A percentile compares a stretch with the other conserved stretches of the same genome.
Conservation (phyloP, 1,140 invertebrate genomes). For the Potamilus streckersoni region DNA sequence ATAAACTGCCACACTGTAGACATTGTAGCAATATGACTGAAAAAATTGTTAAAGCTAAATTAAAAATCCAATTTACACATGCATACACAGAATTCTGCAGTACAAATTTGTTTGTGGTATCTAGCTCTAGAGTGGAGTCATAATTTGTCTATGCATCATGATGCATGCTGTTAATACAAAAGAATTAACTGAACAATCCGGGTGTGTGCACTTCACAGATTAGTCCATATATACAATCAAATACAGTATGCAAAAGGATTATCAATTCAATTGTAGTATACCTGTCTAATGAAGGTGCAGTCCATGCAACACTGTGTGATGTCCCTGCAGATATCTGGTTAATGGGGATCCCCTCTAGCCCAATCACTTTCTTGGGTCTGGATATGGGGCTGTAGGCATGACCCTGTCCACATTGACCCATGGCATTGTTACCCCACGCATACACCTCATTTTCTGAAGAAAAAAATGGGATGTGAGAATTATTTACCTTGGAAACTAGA, state of each 20-base stretch:
- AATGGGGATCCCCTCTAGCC: conserved; percentile 56
- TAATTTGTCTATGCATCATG: too few species aligned
- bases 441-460: conserved; percentile 63
- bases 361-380: conserved; percentile 60
- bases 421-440: conserved; percentile 67
- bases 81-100: too few species aligned
- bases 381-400: conserved; percentile 63
- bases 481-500: too few species aligned
- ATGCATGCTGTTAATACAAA: too few species aligned
- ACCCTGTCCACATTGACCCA: conserved; percentile 72
- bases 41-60: too few species aligned
- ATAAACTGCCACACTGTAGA: too few species aligned
- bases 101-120: too few species aligned
- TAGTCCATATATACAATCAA: neutral
- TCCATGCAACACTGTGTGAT: conserved; percentile 66
- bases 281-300: conserved; percentile 70
- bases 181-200: too few species aligned
- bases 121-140: too few species aligned
- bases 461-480: neutral
- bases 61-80: too few species aligned
- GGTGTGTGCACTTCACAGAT: neutral
- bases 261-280: conserved; percentile 8
- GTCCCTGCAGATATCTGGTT: conserved; percentile 66
- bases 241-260: neutral
- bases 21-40: too few species aligned